Conservation (phyloP, 2,888 invertebrate species). For the Himalopsyche anomala region DNA sequence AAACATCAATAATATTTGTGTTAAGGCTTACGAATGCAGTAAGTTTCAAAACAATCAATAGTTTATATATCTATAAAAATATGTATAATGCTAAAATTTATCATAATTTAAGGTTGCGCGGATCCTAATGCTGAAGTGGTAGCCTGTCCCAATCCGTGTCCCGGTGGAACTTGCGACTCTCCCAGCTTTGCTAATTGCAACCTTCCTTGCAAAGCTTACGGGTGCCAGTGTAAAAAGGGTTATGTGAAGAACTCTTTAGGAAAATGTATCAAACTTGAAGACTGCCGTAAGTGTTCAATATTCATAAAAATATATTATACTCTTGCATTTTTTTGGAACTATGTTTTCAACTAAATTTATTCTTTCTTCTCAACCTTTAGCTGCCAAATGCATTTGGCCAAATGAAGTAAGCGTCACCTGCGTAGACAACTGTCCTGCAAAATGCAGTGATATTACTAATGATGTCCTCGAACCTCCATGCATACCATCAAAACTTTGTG, state of each 20-base stretch:
- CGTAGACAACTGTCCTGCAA: too few relatives aligned
- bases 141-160: constrained; percentile 1
- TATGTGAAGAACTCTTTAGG: constrained; percentile 67
- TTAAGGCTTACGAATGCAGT: not conserved
- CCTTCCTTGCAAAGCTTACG: not conserved
- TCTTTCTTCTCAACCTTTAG: too few relatives aligned
- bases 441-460: too few relatives aligned
- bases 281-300: constrained; percentile 5
- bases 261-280: constrained; percentile 66
- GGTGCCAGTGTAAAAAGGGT: constrained; percentile 67
- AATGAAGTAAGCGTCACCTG: too few relatives aligned
- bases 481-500: not conserved
- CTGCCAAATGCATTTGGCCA: too few relatives aligned
- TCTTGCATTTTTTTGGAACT: not conserved
- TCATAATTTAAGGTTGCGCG: not conserved
- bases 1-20: not conserved
- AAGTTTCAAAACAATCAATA: not conserved
- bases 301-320: not conserved
- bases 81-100: too few relatives aligned
- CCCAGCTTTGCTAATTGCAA: not conserved
- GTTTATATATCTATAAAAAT: too few relatives aligned
- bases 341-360: too few relatives aligned
- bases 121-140: constrained; percentile 6
- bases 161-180: constrained; percentile 23
- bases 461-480: not conserved